Conservation (phyloP, 2,888 invertebrate genomes). For the Miltochrista miniata region DNA sequence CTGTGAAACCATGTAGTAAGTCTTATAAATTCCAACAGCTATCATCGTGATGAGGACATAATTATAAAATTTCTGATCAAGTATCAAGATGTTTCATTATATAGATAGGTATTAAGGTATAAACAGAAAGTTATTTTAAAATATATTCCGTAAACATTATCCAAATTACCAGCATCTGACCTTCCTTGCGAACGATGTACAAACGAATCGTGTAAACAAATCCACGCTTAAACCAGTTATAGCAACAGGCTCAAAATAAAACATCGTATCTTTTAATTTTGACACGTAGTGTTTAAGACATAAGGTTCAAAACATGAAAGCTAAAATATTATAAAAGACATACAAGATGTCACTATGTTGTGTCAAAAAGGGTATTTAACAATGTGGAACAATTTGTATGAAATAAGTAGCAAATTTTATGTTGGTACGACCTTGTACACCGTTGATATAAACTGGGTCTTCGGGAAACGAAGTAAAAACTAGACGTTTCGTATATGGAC, state of each 20-base stretch:
- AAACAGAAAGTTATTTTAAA: slow-evolving; percentile 29
- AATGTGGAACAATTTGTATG: slow-evolving; percentile 40
- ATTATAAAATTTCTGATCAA: slow-evolving; percentile 8
- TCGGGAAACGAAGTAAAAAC: slow-evolving; percentile 74
- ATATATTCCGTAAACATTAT: slow-evolving; percentile 41
- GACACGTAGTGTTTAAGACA: neutral
- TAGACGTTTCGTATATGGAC: slow-evolving; percentile 67
- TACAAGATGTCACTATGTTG: slow-evolving; percentile 10
- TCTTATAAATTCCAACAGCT: neutral
- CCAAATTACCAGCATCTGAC: slow-evolving; percentile 45
- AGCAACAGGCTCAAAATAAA: slow-evolving; percentile 46
- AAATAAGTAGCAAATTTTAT: slow-evolving; percentile 38
- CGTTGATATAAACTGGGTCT: slow-evolving; percentile 64
- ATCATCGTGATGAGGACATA: neutral
- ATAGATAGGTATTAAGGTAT: slow-evolving; percentile 16
- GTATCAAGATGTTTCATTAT: slow-evolving; percentile 7
- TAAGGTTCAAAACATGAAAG: slow-evolving; percentile 22
- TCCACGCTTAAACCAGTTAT: slow-evolving; percentile 38
- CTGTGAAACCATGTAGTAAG: slow-evolving; percentile 26
- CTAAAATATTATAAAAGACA: slow-evolving; percentile 18
- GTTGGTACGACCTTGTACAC: slow-evolving; percentile 66
- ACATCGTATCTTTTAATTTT: slow-evolving; percentile 19
- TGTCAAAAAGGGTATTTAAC: slow-evolving; percentile 33
- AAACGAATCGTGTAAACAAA: slow-evolving; percentile 55
- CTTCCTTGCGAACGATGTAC: slow-evolving; percentile 49